Evolutionary conservation across 2,888 invertebrate species (phyloP), one percentile per base, ranked within the genome.

Genomic region (Tetropium fuscum): DNA sequence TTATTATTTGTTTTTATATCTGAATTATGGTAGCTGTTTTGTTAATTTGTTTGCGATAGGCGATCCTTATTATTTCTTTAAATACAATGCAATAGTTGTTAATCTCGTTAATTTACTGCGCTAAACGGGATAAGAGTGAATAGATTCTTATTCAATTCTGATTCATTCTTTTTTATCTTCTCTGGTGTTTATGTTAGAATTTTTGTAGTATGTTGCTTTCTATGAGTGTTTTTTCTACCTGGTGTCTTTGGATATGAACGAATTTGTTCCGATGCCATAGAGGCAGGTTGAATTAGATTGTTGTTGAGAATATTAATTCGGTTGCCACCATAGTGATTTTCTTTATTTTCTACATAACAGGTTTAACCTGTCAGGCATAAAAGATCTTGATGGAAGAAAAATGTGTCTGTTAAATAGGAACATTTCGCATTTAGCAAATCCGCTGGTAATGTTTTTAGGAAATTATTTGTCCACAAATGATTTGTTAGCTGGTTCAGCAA

Each of bases 131-230:
- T n/a, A n/a, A n/a, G n/a, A n/a, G n/a, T n/a, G n/a, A n/a, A n/a
- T n/a, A n/a, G n/a, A n/a, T n/a, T n/a, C n/a, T n/a, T n/a, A n/a
- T n/a, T n/a, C n/a, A n/a, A n/a, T n/a, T n/a, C n/a, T n/a, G n/a
- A n/a, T n/a, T n/a, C 53, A 43, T 36, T 6, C 3, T 44, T 6
- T 6, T 44, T 13, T 8, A 10, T 36, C 38, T 49, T 49, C 38
- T 49, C 34, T 36, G 49, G 49, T 41, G 38, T 49, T 49, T 49
- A 16, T 49, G 47, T 36, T 49, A 49, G 16, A 49, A 49, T 49
- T 49, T 49, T 49, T 49, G 49, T 34, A 49, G 49, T 43, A n/a
- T 49, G 49, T 41, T 49, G 36, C 15, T 40, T 3, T 49, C 49
- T 49, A 2, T 15, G 15, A 36, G 38, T 10, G 34, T 5, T 11